Conservation (phyloP, 2,888 invertebrate species). For the Troides oblongomaculatus region DNA sequence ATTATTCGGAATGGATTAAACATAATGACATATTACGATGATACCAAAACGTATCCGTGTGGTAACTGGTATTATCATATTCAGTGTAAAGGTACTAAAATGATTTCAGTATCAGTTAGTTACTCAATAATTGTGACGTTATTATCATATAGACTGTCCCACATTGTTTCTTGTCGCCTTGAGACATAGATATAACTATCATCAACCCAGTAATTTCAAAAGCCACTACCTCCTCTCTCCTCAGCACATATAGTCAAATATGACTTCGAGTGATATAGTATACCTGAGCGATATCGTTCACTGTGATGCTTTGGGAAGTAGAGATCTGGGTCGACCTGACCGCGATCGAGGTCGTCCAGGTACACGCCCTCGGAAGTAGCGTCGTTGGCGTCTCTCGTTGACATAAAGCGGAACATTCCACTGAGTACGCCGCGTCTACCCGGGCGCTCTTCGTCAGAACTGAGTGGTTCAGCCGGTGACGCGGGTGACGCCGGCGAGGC, state of each 20-base stretch:
- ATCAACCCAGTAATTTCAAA: too few relatives aligned
- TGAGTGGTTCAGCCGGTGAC: slow-evolving; percentile 66
- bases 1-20: neutral
- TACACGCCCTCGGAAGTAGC: slow-evolving; percentile 90
- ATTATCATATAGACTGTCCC: too few relatives aligned
- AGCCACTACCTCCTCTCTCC: too few relatives aligned
- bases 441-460: slow-evolving; percentile 75
- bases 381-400: slow-evolving; percentile 56
- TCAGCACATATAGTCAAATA: neutral
- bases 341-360: slow-evolving; percentile 93
- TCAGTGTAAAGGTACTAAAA: neutral
- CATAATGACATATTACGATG: slow-evolving; percentile 3
- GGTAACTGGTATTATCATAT: slow-evolving; percentile 14
- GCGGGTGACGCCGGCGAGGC: slow-evolving; percentile 54
- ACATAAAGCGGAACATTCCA: slow-evolving; percentile 96
- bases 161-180: too few relatives aligned
- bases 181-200: too few relatives aligned
- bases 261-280: neutral
- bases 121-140: neutral
- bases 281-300: slow-evolving; percentile 68
- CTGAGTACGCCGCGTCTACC: slow-evolving; percentile 86
- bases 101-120: slow-evolving; percentile 12
- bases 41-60: slow-evolving; percentile 7
- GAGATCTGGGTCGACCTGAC: slow-evolving; percentile 95
- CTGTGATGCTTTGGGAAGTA: slow-evolving; percentile 89